Evolutionary conservation across 2,797 vertebrate species (phyloP).

Genomic region (Hoplostethus atlanticus): DNA sequence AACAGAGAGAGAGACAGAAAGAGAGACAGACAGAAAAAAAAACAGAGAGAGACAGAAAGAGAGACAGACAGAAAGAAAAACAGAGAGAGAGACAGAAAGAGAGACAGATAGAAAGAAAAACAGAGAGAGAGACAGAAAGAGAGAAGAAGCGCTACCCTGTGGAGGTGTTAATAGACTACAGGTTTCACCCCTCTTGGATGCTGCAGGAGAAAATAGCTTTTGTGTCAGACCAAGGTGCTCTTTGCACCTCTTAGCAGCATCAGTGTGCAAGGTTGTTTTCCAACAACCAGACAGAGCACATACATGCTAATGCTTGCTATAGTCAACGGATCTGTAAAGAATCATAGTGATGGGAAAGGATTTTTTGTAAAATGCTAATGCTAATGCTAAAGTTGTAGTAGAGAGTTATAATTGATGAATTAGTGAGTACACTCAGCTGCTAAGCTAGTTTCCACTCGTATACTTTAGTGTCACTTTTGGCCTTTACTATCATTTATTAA

Average conservation of each 20-base stretch:
- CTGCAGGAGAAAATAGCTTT: constrained; percentile 56
- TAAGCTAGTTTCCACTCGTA: too few relatives aligned
- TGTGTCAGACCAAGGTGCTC: constrained; percentile 19
- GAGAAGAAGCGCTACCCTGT: constrained; percentile 22
- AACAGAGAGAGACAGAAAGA: too few relatives aligned
- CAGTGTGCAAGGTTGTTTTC: background rate
- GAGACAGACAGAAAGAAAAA: too few relatives aligned
- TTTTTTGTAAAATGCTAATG: too few relatives aligned
- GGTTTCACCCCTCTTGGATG: constrained; percentile 52
- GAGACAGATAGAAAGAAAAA: background rate
- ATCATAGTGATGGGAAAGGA: background rate
- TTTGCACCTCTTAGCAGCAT: background rate
- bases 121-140: background rate
- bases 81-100: too few relatives aligned
- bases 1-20: background rate
- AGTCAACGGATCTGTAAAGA: background rate
- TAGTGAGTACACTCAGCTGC: too few relatives aligned
- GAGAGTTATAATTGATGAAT: too few relatives aligned
- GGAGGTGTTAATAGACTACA: constrained; percentile 70
- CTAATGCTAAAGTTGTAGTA: too few relatives aligned
- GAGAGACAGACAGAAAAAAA: background rate
- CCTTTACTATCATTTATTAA: too few relatives aligned
- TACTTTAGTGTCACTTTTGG: too few relatives aligned
- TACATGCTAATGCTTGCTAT: background rate
- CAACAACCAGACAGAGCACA: background rate